Evolutionary conservation across 2,113 vertebrate species (phyloP), one percentile per base, ranked within the genome.

Genomic region (Hirundichthys speculiger): DNA sequence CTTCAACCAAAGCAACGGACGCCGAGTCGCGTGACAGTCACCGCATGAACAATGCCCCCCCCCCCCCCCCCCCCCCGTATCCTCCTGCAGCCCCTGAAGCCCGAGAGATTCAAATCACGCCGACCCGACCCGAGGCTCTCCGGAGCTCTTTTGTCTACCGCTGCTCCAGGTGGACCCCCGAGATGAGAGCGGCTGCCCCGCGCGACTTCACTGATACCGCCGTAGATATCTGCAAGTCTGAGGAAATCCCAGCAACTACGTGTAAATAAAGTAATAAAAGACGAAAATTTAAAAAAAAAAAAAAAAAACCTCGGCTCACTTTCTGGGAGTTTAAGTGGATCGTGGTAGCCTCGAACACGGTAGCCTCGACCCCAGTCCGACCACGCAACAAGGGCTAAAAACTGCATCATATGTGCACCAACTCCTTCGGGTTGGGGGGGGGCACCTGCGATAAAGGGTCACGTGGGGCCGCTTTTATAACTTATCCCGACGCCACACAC

Each of bases 111-210:
- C 52, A 0, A 47, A 57, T 0, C 64, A 54, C 60, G 69, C 46
- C 63, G 13, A 45, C 65, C 41, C 56, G 78, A 75, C 73, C 47
- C 42, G 69, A 54, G 72, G 50, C 74, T 76, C 75, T 79, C 68
- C 61, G 72, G 67, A 67, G 82, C 78, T 85, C 87, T 90, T 63
- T 90, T 90, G 89, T 90, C 77, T 88, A 3, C 40, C 54, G 55
- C 62, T 53, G 73, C 69, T 58, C 55, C 39, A 14, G 51, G 47
- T 71, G 51, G 25, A 34, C 30, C 50, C 47, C 55, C 54, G 5
- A 24, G 40, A 58, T 62, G 41, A 68, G 51, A 77, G 67, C 75
- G 73, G 75, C 83, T 79, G 81, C 24, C 52, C 53, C 55, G 1
- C 20, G 15, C 8, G 76, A 80, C 74, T 68, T 77, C 43, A 46